Base-by-base conservation (phyloP, 2,113 vertebrate genomes). In the Alethe castanea region DNA sequence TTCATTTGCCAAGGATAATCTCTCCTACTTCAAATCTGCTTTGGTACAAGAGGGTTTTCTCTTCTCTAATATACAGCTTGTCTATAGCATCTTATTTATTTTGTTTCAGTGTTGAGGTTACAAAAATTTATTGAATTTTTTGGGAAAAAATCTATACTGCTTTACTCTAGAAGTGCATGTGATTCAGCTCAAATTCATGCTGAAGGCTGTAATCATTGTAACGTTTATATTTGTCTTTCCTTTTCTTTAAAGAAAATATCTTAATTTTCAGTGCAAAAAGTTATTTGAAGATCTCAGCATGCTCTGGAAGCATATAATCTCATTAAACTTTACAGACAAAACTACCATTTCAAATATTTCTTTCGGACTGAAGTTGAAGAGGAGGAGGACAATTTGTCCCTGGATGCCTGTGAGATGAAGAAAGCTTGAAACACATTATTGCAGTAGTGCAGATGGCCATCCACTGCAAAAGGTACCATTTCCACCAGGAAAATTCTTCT, bases 291-390 rank as follows among this genome's bases (percentile, higher is more conserved):
- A 52, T 16, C 38, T 80, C 66, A 78, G 24, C 14, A 26, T 82
- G 26, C 42, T 79, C 42, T 85, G 66, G 36, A 87, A 82, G 23
- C 14, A 9, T 42, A 45, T 47, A 1, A 45, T 94, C 15, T 79
- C 59, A 62, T 52, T 91, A 36, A 53, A 66, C 11, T 81, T 84
- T 44, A 61, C 40, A 50, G 38, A 31, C 22, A 26, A 79, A 48
- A 80, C 15, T 50, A 29, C 29, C 45, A 88, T 88, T 95, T 95
- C 18, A 91, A 82, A 36, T 69, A 82, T 65, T 91, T 87, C 12
- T 82, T 71, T 45, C 54, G 61, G 70, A 19, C 11, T 52, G 42
- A 72, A 81, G 45, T 61, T 2, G 3, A 81, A 74, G n/a, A 71
- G 8, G 28, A 44, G 44, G 70, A 74, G n/a, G 44, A 67, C 26